Evolutionary conservation across 2,888 invertebrate genomes (phyloP).

Genomic region (Nephrotoma flavescens): DNA sequence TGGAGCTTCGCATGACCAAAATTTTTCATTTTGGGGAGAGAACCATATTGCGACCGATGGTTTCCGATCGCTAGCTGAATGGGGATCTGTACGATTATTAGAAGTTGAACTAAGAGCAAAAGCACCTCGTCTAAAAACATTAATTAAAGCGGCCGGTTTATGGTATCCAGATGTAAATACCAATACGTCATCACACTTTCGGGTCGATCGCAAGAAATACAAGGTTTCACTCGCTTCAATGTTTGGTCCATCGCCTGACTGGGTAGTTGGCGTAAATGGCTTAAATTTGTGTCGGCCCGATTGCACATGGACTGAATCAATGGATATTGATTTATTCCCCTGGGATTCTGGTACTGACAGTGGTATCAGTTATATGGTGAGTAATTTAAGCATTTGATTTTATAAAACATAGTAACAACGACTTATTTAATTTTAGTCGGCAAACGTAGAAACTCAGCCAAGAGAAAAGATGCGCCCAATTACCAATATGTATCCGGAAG

Average conservation of each 20-base stretch:
- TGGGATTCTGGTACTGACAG: slow-evolving; percentile 94
- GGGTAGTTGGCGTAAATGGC: slow-evolving; percentile 88
- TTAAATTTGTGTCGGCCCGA: slow-evolving; percentile 76
- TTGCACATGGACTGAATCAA: slow-evolving; percentile 80
- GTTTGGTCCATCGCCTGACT: slow-evolving; percentile 93
- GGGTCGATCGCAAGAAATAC: slow-evolving; percentile 72
- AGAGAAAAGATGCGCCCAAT: slow-evolving; percentile 78
- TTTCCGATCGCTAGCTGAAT: slow-evolving; percentile 53
- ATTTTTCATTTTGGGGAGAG: slow-evolving; percentile 85
- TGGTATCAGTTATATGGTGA: slow-evolving; percentile 81
- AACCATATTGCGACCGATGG: slow-evolving; percentile 78
- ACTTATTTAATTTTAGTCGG: slow-evolving; percentile 41
- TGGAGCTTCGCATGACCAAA: slow-evolving; percentile 81
- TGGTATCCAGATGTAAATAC: slow-evolving; percentile 81
- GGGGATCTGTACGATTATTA: slow-evolving; percentile 70
- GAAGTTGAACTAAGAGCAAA: slow-evolving; percentile 81
- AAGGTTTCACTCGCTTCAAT: slow-evolving; percentile 76
- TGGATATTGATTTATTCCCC: slow-evolving; percentile 74
- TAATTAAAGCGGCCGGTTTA: slow-evolving; percentile 78
- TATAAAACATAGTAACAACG: background rate
- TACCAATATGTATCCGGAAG: slow-evolving; percentile 80
- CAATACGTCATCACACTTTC: slow-evolving; percentile 67
- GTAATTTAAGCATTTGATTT: slow-evolving; percentile 12
- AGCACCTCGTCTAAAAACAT: slow-evolving; percentile 59
- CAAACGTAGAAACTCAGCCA: slow-evolving; percentile 60